Base-by-base conservation (phyloP, 2,797 vertebrate species). In the Danio kyathit region DNA sequence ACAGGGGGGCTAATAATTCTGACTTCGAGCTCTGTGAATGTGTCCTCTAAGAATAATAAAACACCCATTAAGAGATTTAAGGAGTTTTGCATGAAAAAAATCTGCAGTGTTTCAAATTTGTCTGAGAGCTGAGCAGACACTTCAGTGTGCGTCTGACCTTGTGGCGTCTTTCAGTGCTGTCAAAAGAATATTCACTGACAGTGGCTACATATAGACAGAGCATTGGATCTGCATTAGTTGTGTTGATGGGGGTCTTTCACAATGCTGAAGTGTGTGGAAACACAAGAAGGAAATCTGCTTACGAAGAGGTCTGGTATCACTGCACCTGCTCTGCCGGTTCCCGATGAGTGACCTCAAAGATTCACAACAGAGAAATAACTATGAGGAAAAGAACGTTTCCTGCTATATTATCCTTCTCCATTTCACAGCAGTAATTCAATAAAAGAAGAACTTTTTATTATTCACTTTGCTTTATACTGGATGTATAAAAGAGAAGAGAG, bases 261-360 rank as follows among this genome's bases (percentile, higher is more conserved):
- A 74, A 66, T 38, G 82, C 82, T 76, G 79, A 84, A 43, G 44
- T 8, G 13, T 73, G 79, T 79, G 75, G 81, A 84, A 80, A 40
- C 19, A 69, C 6, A 19, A 54, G 12, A 81, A 56, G 66, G 38
- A 80, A 43, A 84, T 70, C 66, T 82, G 79, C 63, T 73, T 74
- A 51, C 60, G 40, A 61, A 46, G 67, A 48, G 40, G 70, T 75
- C 19, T 29, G 57, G 60, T 70, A 74, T 67, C 60, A 77, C 49
- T 17, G 44, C 43, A 67, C 21, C 56, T 56, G 17, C 49, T 76
- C 49, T 4, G 12, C 21, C 2, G 5, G 40, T 54, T 71, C 38
- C 67, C 0, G 43, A n/a, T 60, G 19, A 60, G 71, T 74, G 43
- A 48, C 56, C 56, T 21, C 41, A 60, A 13, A 3, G 41, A 74